phyloP scores from a whole-genome alignment of 2,113 vertebrate species.

The Psophia crepitans region DNA sequence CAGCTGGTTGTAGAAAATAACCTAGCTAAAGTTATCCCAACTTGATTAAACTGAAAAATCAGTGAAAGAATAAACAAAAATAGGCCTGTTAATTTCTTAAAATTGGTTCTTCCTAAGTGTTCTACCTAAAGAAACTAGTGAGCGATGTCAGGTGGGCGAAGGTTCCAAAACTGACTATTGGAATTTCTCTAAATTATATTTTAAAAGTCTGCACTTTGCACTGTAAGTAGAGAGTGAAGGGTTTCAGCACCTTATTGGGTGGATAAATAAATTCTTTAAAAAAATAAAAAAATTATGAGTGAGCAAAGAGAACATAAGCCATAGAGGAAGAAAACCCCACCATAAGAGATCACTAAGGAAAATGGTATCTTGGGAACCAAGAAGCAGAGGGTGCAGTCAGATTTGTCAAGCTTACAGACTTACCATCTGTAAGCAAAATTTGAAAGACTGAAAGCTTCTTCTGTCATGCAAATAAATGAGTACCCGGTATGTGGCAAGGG shows the following conservation, averaged over 20 bases:
- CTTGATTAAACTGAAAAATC: conserved; percentile 12
- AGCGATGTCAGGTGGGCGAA: background rate
- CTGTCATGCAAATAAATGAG: background rate
- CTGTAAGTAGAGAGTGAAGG: background rate
- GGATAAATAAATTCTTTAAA: background rate
- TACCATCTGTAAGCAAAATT: background rate
- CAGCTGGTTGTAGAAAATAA: conserved; percentile 66
- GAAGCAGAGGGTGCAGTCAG: background rate
- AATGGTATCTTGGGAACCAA: background rate
- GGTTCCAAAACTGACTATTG: background rate
- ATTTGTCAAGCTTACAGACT: background rate
- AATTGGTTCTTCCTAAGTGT: background rate
- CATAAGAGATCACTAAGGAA: background rate
- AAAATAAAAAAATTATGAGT: background rate
- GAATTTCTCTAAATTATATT: background rate
- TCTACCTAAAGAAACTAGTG: background rate
- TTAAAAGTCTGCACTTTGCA: background rate
- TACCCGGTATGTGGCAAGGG: background rate
- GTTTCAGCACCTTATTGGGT: background rate
- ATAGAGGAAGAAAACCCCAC: background rate
- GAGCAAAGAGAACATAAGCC: background rate
- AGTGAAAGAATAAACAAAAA: background rate
- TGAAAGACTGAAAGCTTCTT: background rate
- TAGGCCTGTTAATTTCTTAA: background rate
- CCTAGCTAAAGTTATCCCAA: conserved; percentile 39